Conservation (phyloP, 2,888 invertebrate genomes). For the Caenorhabditis drosophilae region DNA sequence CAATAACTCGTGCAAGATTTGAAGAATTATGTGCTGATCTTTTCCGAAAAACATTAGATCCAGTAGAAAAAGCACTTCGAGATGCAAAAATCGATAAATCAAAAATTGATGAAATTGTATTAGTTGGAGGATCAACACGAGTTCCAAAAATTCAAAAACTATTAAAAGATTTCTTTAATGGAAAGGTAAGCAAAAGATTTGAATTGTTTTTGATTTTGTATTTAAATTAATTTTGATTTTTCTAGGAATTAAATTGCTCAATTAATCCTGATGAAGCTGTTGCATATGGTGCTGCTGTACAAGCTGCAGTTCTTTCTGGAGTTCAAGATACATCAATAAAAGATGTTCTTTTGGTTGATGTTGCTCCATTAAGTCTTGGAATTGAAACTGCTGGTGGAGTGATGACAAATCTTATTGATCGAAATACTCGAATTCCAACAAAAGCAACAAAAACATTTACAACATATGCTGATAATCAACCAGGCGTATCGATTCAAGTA, state of each 20-base stretch:
- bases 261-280: constrained; percentile 97
- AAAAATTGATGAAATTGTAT: constrained; percentile 72
- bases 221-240: not conserved
- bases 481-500: constrained; percentile 83
- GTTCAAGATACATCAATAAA: constrained; percentile 38
- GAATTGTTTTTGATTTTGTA: not conserved
- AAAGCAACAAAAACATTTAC: constrained; percentile 76
- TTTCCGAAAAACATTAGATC: constrained; percentile 93
- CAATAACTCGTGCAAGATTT: constrained; percentile 93
- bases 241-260: constrained; percentile 82
- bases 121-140: constrained; percentile 88
- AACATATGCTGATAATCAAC: constrained; percentile 89
- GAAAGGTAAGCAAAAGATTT: constrained; percentile 73
- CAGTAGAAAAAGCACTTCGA: constrained; percentile 91
- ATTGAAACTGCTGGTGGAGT: constrained; percentile 91
- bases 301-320: constrained; percentile 45
- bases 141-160: constrained; percentile 97
- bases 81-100: constrained; percentile 95
- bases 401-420: constrained; percentile 87
- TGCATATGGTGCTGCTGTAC: constrained; percentile 81
- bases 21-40: constrained; percentile 95
- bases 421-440: constrained; percentile 72
- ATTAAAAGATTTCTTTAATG: constrained; percentile 83
- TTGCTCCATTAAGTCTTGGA: constrained; percentile 87
- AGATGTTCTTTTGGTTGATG: constrained; percentile 79